Conservation (phyloP, 2,888 invertebrate species). For the Psylliodes chrysocephalus region DNA sequence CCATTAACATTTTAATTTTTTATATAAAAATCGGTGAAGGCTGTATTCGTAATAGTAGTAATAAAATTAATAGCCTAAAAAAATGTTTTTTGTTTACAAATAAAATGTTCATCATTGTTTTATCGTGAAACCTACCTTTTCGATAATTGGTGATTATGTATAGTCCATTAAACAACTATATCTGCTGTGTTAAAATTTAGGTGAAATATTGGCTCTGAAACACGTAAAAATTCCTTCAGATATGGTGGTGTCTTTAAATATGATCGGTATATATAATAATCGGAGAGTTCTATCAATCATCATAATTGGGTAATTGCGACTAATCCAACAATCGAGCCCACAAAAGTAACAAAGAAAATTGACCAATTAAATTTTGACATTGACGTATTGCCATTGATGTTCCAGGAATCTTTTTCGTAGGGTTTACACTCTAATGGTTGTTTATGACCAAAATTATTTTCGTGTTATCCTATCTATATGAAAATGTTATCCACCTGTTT, state of each 20-base stretch:
- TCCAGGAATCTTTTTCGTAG: constrained; percentile 28
- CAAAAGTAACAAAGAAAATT: constrained; percentile 37
- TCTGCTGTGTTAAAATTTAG: no score
- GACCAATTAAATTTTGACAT: constrained; percentile 37
- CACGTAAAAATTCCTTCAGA: not conserved
- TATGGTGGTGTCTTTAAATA: not conserved
- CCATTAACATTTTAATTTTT: no score
- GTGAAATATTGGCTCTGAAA: no score
- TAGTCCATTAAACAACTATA: no score
- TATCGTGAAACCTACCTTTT: no score
- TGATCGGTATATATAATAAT: constrained; percentile 12
- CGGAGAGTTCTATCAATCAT: constrained; percentile 34
- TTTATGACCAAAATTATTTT: constrained; percentile 27
- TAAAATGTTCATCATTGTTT: no score
- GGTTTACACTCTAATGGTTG: constrained; percentile 17
- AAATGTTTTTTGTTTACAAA: no score
- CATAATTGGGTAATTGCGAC: constrained; percentile 39
- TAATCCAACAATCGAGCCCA: constrained; percentile 28
- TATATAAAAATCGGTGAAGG: no score
- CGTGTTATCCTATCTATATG: not conserved
- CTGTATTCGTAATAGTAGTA: no score
- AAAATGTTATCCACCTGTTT: constrained; percentile 12
- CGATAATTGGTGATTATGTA: no score
- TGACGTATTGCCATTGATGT: constrained; percentile 38
- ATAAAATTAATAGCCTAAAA: no score